Base-by-base conservation (phyloP, 2,797 vertebrate genomes). In the Loriculus beryllinus region DNA sequence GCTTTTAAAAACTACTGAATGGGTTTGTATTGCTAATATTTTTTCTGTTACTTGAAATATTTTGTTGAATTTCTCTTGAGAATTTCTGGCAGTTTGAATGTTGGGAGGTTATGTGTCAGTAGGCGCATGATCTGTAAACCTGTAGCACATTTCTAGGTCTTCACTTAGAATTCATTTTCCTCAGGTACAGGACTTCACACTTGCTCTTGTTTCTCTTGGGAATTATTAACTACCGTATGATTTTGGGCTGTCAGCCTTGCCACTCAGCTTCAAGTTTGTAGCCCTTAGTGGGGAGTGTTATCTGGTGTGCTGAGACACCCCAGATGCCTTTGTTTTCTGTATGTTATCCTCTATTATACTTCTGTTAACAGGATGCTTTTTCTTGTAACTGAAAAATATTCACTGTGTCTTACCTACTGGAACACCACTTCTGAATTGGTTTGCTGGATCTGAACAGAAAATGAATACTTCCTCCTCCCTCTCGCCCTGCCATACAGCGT, bases 81-180 rank as follows among this genome's bases (percentile, higher is more conserved):
- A 4, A 74, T 68, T 79, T 69, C 22, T 80, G 59, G 33, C 18
- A 29, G 22, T 57, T 48, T 16, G 52, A 47, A 37, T 35, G 28
- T 3, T 42, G 28, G 33, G 31, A 49, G 23, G 11, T 42, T 13
- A 40, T 37, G n/a, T 57, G 8, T 48, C 21, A 7, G 4, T 12
- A 52, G 26, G 8, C 7, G 12, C 0, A 2, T 26, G 23, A 39
- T 25, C 40, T 81, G 6, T 48, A 35, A 25, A n/a, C 7, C 3
- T 4, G 35, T 23, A 17, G 9, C 33, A 26, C 9, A 39, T 35
- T 23, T 33, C n/a, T 47, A 18, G 28, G 10, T 56, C 26, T 71
- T 74, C 10, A 4, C 26, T 49, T 60, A 3, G 17, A 71, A 70
- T 60, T 40, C 0, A 0, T 82, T 52, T 45, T 79, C 26, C 12